Conservation (phyloP, 2,888 invertebrate genomes). For the Leucania comma region DNA sequence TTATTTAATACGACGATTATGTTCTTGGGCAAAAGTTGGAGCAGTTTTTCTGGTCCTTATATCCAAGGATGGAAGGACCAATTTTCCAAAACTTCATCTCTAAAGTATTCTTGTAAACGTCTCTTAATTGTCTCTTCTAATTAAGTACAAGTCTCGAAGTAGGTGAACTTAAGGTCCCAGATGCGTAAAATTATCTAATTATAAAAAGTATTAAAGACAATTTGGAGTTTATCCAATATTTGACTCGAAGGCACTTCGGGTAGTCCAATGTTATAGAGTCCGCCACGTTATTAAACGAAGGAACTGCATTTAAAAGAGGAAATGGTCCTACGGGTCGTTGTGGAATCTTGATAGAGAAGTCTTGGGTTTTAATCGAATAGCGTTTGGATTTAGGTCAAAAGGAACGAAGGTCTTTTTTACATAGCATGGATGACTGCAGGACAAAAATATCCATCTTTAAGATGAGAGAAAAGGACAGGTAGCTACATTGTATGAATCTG, state of each 20-base stretch:
- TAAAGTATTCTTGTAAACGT: constrained; percentile 53
- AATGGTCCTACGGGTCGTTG: constrained; percentile 27
- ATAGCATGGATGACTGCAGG: too few species aligned
- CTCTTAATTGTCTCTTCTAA: constrained; percentile 79
- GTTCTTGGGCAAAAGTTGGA: constrained; percentile 50
- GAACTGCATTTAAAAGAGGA: constrained; percentile 49
- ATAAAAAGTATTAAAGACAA: constrained; percentile 76
- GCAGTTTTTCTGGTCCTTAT: constrained; percentile 51
- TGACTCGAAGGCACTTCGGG: constrained; percentile 34
- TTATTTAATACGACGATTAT: constrained; percentile 74
- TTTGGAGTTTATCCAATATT: constrained; percentile 71
- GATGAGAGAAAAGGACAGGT: too few species aligned
- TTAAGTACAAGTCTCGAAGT: constrained; percentile 77
- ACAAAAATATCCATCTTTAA: too few species aligned
- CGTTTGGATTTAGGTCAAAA: background rate
- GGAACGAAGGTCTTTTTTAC: too few species aligned
- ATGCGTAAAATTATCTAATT: constrained; percentile 80
- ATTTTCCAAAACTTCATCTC: constrained; percentile 32
- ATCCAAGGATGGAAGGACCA: constrained; percentile 28
- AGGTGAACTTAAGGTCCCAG: constrained; percentile 74
- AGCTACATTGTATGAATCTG: too few species aligned
- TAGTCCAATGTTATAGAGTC: constrained; percentile 36
- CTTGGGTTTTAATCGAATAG: constrained; percentile 22
- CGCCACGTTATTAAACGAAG: constrained; percentile 41
- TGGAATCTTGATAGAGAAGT: constrained; percentile 23